phyloP scores from a whole-genome alignment of 2,113 vertebrate species.

The Megaceryle maxima region DNA sequence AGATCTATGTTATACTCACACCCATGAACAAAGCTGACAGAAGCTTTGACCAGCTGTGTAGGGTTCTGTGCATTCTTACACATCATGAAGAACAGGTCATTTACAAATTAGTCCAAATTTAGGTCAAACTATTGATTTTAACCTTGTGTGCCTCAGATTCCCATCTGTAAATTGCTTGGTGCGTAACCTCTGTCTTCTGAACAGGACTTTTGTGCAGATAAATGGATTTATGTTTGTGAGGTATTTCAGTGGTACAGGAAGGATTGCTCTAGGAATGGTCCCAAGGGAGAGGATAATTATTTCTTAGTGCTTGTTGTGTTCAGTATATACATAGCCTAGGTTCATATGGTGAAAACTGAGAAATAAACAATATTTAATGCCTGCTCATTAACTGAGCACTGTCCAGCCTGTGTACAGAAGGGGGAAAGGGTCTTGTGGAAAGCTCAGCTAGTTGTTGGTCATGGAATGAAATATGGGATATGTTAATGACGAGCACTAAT shows the following conservation, averaged over 20 bases:
- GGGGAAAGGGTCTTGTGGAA: neutral
- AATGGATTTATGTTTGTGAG: neutral
- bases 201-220: neutral
- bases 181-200: neutral
- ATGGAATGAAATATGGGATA: fast-evolving
- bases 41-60: neutral
- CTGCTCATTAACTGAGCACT: neutral
- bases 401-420: neutral
- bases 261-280: neutral
- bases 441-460: neutral
- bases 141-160: neutral
- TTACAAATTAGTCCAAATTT: neutral
- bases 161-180: neutral
- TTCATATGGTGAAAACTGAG: neutral
- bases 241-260: neutral
- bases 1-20: neutral
- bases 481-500: neutral
- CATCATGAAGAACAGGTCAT: neutral
- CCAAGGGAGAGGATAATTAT: neutral
- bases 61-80: fast-evolving
- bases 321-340: neutral
- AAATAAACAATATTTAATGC: neutral
- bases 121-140: neutral
- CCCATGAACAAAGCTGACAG: neutral
- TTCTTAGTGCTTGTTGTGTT: neutral